Base-by-base conservation (phyloP, 1,140 invertebrate genomes). In the Euwallacea fornicatus region DNA sequence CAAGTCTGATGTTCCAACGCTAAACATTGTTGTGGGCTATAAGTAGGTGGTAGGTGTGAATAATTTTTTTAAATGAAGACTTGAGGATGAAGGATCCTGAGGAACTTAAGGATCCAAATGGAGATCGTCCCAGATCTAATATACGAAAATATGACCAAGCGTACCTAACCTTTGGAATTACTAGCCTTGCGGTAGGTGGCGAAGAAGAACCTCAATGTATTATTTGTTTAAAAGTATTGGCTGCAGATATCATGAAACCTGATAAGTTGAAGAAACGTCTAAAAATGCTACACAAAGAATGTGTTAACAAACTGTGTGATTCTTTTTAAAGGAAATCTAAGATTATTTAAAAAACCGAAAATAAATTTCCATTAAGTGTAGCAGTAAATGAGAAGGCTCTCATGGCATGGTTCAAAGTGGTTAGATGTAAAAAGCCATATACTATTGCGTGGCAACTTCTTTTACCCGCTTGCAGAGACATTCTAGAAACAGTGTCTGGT, bases 141-240 rank as follows among this genome's bases (percentile, higher is more conserved):
- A 63, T 13, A 44, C 2, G n/a, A 21, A 63, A 63, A 2, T 63
- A 63, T 47, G 61, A 63, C 61, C 44, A n/a, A 63, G 42, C 61
- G n/a, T 44, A 63, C 44, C 21, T 66, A 55, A 41, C 56, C 16
- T 59, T 72, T 15, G 56, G 56, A 0, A 66, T 72, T 72, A 67
- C 54, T 9, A 50, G 13, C 46, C 47, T 33, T 50, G 41, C 46
- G 60, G 42, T 66, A 58, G 60, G 43, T 60, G 50, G 42, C 42
- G 41, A 54, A 71, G 68, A 71, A 66, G 71, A 42, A 64, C 68
- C 69, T 10, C 42, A 53, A 33, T 71, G 68, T 62, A 47, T 61
- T 13, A 58, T 71, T 53, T 70, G 72, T 66, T 63, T 54, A 54
- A 69, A 69, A 73, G 46, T 66, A 60, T 70, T 70, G 55, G 62